These are phyloP conservation scores for Diplodus sargus DNA, from an alignment of 2,797 vertebrate genomes.

Conservation along the genomic window DNA sequence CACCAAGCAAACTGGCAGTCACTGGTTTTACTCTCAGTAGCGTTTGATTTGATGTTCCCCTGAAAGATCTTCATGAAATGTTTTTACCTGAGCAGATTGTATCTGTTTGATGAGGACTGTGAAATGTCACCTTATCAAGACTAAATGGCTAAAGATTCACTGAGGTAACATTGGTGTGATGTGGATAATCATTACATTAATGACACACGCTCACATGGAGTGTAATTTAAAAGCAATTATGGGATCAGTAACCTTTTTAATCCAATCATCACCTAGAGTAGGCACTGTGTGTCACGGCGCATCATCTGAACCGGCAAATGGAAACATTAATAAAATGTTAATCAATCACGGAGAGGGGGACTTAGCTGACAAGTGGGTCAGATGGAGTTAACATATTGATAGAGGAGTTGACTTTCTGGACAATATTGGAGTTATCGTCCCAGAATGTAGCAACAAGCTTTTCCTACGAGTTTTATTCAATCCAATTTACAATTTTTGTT, in stretches of 20 bases:
- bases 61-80: slow-evolving; percentile 13
- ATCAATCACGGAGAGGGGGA: slow-evolving; percentile 74
- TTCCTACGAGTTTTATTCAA: slow-evolving; percentile 61
- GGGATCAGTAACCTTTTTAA: slow-evolving; percentile 82
- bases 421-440: slow-evolving; percentile 14
- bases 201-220: slow-evolving; percentile 71
- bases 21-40: not conserved
- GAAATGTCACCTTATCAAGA: slow-evolving; percentile 71
- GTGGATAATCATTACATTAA: slow-evolving; percentile 81
- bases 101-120: slow-evolving; percentile 64
- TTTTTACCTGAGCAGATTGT: slow-evolving; percentile 45
- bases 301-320: slow-evolving; percentile 75
- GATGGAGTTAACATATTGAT: slow-evolving; percentile 62
- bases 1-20: not conserved
- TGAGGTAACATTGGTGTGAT: slow-evolving; percentile 67
- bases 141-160: slow-evolving; percentile 76
- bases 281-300: slow-evolving; percentile 59
- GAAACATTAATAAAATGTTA: slow-evolving; percentile 81
- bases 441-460: slow-evolving; percentile 46
- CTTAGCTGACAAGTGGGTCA: slow-evolving; percentile 66
- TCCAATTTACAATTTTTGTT: slow-evolving; percentile 57
- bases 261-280: slow-evolving; percentile 76
- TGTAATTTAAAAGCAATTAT: slow-evolving; percentile 84
- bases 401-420: slow-evolving; percentile 37
- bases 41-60: slow-evolving; percentile 23